Evolutionary conservation across 2,113 vertebrate genomes (phyloP), one percentile per base, ranked within the genome.

Genomic region (Bambusicola thoracicus): DNA sequence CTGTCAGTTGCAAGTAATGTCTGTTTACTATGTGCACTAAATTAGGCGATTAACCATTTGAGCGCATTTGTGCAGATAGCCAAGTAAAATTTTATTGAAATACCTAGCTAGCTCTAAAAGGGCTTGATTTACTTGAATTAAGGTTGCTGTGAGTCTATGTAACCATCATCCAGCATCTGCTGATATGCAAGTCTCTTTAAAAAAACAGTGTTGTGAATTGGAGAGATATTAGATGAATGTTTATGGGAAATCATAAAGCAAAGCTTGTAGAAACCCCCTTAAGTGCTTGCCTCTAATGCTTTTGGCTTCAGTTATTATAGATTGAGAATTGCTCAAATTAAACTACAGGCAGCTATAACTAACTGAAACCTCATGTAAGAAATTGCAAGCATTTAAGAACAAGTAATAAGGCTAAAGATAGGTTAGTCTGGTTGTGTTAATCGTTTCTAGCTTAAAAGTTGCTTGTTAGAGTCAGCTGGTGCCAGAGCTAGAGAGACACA

Each of bases 11-110:
- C 16, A 0, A 91, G 73, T 86, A 85, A 90, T 84, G 56, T 72
- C 85, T 90, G 73, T 94, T 96, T 94, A 91, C 68, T 78, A 1
- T 4, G 4, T 90, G 86, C 58, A 75, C 91, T 95, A 84, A 94
- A 94, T 91, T 61, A 90, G 58, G 48, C 87, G 90, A 91, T 94
- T 93, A 96, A 61, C 65, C 46, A 5, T 75, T 83, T 81, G 79
- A 83, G 85, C 56, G 16, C 81, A 75, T 74, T 91, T 81, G 43
- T 83, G 74, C 43, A 85, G 76, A 85, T 75, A 95, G 22, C 27
- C 25, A 49, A 74, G 87, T 67, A 56, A 85, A 88, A 65, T 86
- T 88, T 68, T 61, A 83, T 83, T 81, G 5, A 36, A 81, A 75
- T 95, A 83, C 61, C 73, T 86, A 29, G 2, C 24, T 81, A 70